Conservation (phyloP, 2,113 vertebrate genomes). For the Rhynchomys soricoides region DNA sequence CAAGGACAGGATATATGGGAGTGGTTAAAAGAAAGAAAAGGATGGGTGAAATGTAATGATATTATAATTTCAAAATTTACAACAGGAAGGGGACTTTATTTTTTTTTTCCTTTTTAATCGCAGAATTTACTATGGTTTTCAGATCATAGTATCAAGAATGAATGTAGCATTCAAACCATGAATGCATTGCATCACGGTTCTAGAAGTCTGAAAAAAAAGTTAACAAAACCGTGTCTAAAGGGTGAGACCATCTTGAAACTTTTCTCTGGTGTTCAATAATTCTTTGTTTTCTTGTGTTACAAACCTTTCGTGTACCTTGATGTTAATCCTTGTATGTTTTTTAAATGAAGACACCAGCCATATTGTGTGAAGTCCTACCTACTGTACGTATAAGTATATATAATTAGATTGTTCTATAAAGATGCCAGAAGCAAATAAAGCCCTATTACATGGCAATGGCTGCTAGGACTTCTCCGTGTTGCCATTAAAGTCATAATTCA, state of each 20-base stretch:
- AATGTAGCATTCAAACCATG: neutral
- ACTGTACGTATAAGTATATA: too few relatives aligned
- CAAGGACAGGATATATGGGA: neutral
- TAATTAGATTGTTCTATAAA: neutral
- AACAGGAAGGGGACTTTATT: neutral
- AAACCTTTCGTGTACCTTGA: neutral
- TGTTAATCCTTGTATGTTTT: neutral
- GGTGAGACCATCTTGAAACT: fast-evolving
- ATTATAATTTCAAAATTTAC: too few relatives aligned
- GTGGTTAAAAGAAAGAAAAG: neutral
- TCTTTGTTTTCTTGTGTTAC: neutral
- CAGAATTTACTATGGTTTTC: neutral
- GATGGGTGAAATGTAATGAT: neutral
- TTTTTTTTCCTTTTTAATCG: neutral
- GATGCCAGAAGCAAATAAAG: neutral
- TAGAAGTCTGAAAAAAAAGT: neutral
- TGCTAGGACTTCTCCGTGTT: neutral
- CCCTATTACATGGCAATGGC: neutral
- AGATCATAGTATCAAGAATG: neutral
- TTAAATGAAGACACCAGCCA: neutral
- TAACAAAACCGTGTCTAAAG: neutral
- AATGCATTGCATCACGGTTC: neutral
- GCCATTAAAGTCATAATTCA: neutral
- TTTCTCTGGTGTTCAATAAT: neutral
- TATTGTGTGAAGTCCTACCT: neutral